Conservation (phyloP, 2,113 vertebrate genomes). For the Chionomys nivalis region DNA sequence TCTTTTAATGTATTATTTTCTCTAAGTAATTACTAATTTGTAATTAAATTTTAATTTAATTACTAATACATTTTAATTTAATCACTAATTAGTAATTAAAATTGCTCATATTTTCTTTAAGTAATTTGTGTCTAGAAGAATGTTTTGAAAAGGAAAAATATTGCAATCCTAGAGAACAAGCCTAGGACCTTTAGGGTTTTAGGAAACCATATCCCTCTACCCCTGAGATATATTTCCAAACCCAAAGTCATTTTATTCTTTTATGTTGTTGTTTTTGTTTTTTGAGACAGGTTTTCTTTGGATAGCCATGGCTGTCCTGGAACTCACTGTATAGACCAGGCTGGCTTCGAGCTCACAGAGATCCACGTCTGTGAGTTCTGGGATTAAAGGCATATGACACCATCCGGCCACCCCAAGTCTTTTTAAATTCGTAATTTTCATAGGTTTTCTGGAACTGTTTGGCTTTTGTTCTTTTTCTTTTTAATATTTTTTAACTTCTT, state of each 20-base stretch:
- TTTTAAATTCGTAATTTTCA: slow-evolving; percentile 17
- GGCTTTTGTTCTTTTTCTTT: slow-evolving; percentile 2
- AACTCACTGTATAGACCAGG: neutral
- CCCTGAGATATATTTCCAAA: neutral
- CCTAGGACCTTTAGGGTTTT: neutral
- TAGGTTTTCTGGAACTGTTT: neutral
- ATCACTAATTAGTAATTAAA: too few species aligned
- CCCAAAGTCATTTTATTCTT: neutral
- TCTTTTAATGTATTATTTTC: neutral
- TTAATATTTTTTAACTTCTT: neutral
- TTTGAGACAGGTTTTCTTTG: neutral
- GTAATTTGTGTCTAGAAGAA: neutral
- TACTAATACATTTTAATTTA: too few species aligned
- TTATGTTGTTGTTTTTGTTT: neutral
- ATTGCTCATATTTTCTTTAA: neutral
- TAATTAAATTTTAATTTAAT: too few species aligned
- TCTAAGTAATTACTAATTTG: neutral
- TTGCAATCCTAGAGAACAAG: neutral
- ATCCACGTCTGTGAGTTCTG: neutral
- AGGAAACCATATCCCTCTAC: neutral
- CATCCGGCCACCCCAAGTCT: neutral
- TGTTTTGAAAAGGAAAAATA: neutral
- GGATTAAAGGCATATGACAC: neutral
- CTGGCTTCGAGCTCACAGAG: neutral
- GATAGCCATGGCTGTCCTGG: neutral